These are phyloP conservation scores for Frankliniella fusca DNA, from an alignment of 2,888 invertebrate species.

Conservation along the genomic window DNA sequence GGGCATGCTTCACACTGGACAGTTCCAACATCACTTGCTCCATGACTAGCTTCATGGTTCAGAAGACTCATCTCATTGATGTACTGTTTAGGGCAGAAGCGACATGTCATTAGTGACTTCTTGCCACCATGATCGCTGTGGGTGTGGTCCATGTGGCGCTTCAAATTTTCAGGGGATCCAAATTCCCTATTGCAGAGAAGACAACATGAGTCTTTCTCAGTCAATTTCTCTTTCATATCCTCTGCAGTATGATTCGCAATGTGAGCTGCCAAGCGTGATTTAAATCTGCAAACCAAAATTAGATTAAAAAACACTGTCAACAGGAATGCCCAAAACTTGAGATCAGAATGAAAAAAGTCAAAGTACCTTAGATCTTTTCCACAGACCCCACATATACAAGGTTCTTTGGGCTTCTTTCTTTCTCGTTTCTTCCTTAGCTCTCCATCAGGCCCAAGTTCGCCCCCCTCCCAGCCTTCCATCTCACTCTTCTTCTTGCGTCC, in stretches of 20 bases:
- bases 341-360: not conserved
- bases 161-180: slow-evolving; percentile 48
- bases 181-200: slow-evolving; percentile 48
- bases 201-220: slow-evolving; percentile 8
- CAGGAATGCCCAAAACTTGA: not conserved
- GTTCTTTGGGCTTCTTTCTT: slow-evolving; percentile 20
- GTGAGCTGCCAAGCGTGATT: not conserved
- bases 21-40: slow-evolving; percentile 20
- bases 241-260: slow-evolving; percentile 20
- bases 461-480: not conserved
- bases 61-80: not conserved
- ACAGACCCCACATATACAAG: not conserved
- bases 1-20: slow-evolving; percentile 14
- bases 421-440: slow-evolving; percentile 2
- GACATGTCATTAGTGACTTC: slow-evolving; percentile 12
- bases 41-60: slow-evolving; percentile 2
- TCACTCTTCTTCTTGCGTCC: slow-evolving; percentile 11
- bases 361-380: not conserved
- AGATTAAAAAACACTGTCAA: not conserved
- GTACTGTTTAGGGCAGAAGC: not conserved
- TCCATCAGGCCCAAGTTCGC: not conserved
- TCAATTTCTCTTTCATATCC: slow-evolving; percentile 5
- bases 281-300: not conserved
- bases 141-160: slow-evolving; percentile 46
- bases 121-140: slow-evolving; percentile 26